Conservation (phyloP, 2,797 vertebrate species). For the Protonibea diacanthus region DNA sequence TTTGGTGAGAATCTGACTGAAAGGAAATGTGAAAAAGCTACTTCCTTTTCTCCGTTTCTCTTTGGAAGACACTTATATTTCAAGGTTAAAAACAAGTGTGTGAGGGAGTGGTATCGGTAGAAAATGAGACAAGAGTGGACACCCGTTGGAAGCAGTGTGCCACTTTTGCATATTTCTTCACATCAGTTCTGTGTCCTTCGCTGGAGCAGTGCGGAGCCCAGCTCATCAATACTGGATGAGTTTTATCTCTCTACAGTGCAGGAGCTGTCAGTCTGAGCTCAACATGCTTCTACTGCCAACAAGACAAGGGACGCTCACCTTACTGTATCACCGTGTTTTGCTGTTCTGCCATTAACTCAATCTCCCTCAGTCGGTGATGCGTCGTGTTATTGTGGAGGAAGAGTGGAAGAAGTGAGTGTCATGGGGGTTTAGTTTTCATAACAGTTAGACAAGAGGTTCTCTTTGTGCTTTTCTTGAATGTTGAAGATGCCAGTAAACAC, state of each 20-base stretch:
- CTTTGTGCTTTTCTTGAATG: background rate
- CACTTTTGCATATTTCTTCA: conserved; percentile 63
- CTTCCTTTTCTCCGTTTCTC: conserved; percentile 23
- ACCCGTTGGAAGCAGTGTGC: conserved; percentile 28
- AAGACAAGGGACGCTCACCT: conserved; percentile 21
- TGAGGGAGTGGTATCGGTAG: background rate
- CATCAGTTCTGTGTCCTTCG: conserved; percentile 27
- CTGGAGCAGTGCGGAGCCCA: conserved; percentile 23
- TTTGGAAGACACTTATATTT: conserved; percentile 42
- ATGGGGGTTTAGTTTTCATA: background rate
- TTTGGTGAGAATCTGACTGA: conserved; percentile 24
- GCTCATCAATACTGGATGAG: conserved; percentile 79
- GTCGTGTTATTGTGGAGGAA: conserved; percentile 2
- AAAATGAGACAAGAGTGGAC: background rate
- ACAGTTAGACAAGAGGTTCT: background rate
- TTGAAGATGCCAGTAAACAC: background rate
- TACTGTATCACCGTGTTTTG: conserved; percentile 33
- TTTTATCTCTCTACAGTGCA: conserved; percentile 32
- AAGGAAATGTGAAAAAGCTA: conserved; percentile 32
- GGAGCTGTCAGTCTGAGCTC: conserved; percentile 59
- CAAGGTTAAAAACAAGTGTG: conserved; percentile 30
- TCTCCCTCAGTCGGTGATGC: conserved; percentile 22
- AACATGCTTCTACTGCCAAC: conserved; percentile 35
- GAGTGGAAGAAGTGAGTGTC: background rate
- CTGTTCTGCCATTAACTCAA: conserved; percentile 37